A percentile compares a stretch with the other conserved stretches of the same genome.
phyloP scores from a whole-genome alignment of 2,888 invertebrate species.

The Cheilosia grossa region DNA sequence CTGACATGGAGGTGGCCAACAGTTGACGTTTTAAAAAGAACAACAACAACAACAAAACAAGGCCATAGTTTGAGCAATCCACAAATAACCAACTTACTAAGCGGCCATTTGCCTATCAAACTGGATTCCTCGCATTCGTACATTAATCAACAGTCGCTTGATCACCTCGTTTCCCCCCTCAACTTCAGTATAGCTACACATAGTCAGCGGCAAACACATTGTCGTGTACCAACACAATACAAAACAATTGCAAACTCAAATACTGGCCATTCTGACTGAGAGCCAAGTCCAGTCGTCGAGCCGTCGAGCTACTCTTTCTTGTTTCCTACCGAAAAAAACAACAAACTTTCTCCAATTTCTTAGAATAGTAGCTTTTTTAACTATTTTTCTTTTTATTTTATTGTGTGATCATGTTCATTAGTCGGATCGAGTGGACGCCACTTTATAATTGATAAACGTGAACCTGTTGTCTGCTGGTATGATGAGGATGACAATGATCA shows the following conservation, averaged over 20 bases:
- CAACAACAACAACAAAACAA: slow-evolving; percentile 8
- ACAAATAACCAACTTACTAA: slow-evolving; percentile 33
- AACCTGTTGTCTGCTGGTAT: slow-evolving; percentile 61
- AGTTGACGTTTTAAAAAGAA: slow-evolving; percentile 8
- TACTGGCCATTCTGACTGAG: slow-evolving; percentile 27
- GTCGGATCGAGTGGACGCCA: slow-evolving; percentile 27
- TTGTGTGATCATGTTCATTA: slow-evolving; percentile 45
- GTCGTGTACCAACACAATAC: slow-evolving; percentile 23
- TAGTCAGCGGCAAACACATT: neutral
- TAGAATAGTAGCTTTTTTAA: slow-evolving; percentile 50
- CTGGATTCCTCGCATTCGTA: slow-evolving; percentile 35
- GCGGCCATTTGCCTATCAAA: slow-evolving; percentile 58
- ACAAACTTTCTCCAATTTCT: slow-evolving; percentile 58
- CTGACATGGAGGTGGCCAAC: neutral
- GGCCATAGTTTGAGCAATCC: slow-evolving; percentile 29
- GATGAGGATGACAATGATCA: slow-evolving; percentile 34
- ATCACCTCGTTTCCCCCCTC: neutral
- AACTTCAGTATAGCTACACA: neutral
- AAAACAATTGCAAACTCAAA: slow-evolving; percentile 43
- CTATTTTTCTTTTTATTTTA: slow-evolving; percentile 26
- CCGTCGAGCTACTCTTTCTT: slow-evolving; percentile 11
- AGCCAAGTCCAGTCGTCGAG: slow-evolving; percentile 3
- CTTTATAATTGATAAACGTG: slow-evolving; percentile 48
- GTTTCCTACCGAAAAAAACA: slow-evolving; percentile 12
- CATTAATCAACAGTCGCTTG: slow-evolving; percentile 30